Evolutionary conservation across 2,888 invertebrate species (phyloP), one percentile per base, ranked within the genome.

Genomic region (Pardosa pseudoannulata): DNA sequence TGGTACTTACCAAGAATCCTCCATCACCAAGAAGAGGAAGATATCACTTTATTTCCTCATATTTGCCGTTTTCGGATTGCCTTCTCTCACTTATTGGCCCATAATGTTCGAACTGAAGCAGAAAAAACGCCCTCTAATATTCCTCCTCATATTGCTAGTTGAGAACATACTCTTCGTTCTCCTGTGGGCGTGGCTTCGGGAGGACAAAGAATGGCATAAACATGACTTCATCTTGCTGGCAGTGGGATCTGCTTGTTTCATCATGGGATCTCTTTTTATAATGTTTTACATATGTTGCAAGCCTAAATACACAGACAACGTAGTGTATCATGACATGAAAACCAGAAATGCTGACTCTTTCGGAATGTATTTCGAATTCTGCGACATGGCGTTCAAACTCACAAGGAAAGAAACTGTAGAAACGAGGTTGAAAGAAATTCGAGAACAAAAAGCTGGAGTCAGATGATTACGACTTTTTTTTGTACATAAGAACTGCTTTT

Each of bases 301-400:
- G 39, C 90, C 90, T 0, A 89, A 88, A n/a, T 88, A 87, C 31
- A 89, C 89, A 5, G 90, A 90, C 41, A 80, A 82, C n/a, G 89
- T 90, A 0, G 89, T 88, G 7, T 82, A 89, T 13, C 83, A 88
- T 31, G 89, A 89, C 28, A 89, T 89, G 85, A 78, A 87, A 75
- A 81, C 71, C 5, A n/a, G 74, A 1, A 88, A 89, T 64, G 88
- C 89, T 0, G 87, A 89, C 9, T 83, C 88, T 1, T 89, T 80
- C 36, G 90, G 90, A 0, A 89, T 90, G 79, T 90, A 89, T 71
- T 90, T 88, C 67, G 90, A 89, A n/a, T 90, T 90, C 39, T 90
- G 90, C 78, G 89, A 89, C 46, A 74, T 86, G 13, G 88, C 89
- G 6, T 89, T 89, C 79, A 88, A 89, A 65, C 50, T 90, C 3